Evolutionary conservation across 1,140 invertebrate species (phyloP).

Genomic region (Berghia stephanieae): DNA sequence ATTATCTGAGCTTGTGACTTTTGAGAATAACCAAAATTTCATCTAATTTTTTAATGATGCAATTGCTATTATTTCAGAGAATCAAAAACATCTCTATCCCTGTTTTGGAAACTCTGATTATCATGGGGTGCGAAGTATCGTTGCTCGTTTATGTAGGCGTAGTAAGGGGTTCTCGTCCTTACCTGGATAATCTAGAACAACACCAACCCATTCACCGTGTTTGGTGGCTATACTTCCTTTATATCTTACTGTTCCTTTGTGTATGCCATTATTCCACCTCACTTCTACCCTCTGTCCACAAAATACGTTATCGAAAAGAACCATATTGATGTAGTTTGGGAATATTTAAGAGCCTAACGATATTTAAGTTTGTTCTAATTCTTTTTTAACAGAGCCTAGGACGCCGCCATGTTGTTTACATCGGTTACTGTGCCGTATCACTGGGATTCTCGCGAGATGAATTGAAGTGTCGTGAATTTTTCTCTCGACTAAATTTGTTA

Average conservation of each 20-base stretch:
- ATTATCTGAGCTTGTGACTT: no score
- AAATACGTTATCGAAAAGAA: constrained; percentile 53
- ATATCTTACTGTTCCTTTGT: constrained; percentile 51
- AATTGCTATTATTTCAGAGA: no score
- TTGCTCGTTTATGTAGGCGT: not conserved
- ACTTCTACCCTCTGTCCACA: constrained; percentile 57
- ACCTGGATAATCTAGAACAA: constrained; percentile 53
- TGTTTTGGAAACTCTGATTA: no score
- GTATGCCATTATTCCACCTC: constrained; percentile 41
- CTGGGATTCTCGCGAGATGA: no score
- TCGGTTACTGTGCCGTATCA: no score
- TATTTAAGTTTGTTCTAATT: not conserved
- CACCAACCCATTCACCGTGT: constrained; percentile 59
- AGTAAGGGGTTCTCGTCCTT: constrained; percentile 16
- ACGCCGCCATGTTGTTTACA: constrained; percentile 15
- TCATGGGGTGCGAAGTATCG: no score
- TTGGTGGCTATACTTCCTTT: constrained; percentile 51
- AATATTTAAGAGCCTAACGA: not conserved
- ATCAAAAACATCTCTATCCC: no score
- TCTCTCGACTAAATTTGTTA: no score
- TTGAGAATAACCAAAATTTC: no score
- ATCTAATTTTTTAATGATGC: no score
- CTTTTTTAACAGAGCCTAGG: not conserved
- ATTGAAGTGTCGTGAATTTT: no score
- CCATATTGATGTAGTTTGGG: constrained; percentile 47